Percentiles rank a stretch among this genome's conserved stretches.
Evolutionary conservation across 37 sponge, comb jelly and placozoan species (phyloP).

Genomic region (Hormiphora californensis): DNA sequence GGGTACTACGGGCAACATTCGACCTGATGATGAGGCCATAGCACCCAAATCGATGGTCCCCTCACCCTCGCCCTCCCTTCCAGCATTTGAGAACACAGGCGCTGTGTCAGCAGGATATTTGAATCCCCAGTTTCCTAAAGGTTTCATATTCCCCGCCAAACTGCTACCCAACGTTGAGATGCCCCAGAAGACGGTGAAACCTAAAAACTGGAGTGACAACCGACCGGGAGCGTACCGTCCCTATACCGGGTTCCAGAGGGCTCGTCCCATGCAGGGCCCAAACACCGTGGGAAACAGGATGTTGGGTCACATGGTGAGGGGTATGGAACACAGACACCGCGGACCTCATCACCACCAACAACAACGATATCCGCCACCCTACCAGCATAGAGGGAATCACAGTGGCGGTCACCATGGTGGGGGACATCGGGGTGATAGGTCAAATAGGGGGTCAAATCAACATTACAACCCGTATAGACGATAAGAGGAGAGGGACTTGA

Average conservation of each 20-base stretch:
- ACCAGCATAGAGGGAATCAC: conserved; percentile 7
- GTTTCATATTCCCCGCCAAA: conserved; percentile 66
- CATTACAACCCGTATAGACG: conserved; percentile 42
- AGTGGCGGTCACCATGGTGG: neutral
- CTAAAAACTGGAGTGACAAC: conserved; percentile 42
- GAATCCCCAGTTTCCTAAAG: conserved; percentile 67
- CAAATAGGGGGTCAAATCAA: neutral
- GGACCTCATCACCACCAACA: conserved; percentile 26
- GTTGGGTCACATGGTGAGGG: conserved; percentile 44
- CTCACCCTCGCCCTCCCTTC: conserved; percentile 17
- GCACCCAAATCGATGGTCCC: neutral
- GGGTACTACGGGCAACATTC: neutral
- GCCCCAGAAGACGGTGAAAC: conserved; percentile 32
- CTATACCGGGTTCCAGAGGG: conserved; percentile 44
- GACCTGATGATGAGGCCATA: conserved; percentile 26
- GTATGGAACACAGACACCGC: too few species aligned
- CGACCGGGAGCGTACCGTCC: conserved; percentile 2
- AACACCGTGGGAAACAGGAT: conserved; percentile 53
- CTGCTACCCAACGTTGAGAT: conserved; percentile 55
- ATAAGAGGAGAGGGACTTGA: too few species aligned
- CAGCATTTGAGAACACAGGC: conserved; percentile 1
- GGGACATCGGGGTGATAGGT: too few species aligned
- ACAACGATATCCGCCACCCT: conserved; percentile 25
- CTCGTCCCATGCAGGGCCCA: conserved; percentile 52
- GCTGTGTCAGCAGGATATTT: conserved; percentile 57